phyloP scores from a whole-genome alignment of 2,113 vertebrate species.

The Saiga tatarica region DNA sequence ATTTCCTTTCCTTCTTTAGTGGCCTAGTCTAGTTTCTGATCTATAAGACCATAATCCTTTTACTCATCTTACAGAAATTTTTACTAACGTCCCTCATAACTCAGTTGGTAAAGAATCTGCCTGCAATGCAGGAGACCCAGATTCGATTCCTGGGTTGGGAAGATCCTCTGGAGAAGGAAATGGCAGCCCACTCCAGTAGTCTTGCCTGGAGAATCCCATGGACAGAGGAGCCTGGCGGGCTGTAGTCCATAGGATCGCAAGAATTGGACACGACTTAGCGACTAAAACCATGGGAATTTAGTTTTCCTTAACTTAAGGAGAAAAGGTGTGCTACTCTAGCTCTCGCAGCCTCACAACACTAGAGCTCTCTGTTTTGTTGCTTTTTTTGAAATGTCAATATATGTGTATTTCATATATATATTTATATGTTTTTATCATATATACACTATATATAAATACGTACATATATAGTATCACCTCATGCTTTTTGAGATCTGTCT shows the following conservation, averaged over 20 bases:
- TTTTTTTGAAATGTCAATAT: not conserved
- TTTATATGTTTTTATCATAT: not conserved
- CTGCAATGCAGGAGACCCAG: not conserved
- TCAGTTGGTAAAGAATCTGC: not conserved
- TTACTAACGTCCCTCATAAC: not conserved
- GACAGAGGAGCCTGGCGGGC: not conserved
- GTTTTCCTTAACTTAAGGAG: constrained; percentile 14
- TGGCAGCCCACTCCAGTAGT: not conserved
- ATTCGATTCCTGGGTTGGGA: not conserved
- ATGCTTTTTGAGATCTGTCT: not conserved
- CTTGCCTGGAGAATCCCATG: not conserved
- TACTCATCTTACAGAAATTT: not conserved
- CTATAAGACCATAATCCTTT: not conserved
- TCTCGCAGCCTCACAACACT: not conserved
- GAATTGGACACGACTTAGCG: not conserved
- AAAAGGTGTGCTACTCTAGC: not conserved
- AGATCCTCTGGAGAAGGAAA: not conserved
- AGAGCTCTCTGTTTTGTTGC: not conserved
- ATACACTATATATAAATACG: not conserved
- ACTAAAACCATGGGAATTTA: not conserved
- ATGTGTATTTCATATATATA: not conserved
- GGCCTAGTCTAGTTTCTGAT: not conserved
- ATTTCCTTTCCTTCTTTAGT: not conserved
- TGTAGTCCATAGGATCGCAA: not conserved
- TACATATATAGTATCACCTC: not conserved